Conservation (phyloP, 2,113 vertebrate genomes). For the Halichoeres trimaculatus region DNA sequence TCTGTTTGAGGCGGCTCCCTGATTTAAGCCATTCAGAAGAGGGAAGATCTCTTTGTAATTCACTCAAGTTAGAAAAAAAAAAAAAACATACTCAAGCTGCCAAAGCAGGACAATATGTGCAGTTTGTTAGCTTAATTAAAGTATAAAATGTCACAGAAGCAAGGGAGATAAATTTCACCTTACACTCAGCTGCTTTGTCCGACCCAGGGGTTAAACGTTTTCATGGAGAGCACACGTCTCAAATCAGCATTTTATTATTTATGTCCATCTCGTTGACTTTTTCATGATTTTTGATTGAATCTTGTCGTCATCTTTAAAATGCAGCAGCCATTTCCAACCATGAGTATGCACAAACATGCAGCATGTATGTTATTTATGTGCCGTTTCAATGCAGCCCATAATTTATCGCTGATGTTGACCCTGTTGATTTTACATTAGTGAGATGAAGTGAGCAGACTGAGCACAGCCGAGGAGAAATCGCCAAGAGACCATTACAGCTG, state of each 20-base stretch:
- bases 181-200: background rate
- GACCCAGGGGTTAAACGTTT: background rate
- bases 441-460: slow-evolving; percentile 4
- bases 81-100: slow-evolving; percentile 17
- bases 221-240: background rate
- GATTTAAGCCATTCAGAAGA: slow-evolving; percentile 51
- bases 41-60: slow-evolving; percentile 59
- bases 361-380: slow-evolving; percentile 58
- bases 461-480: background rate
- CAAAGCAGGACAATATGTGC: slow-evolving; percentile 4
- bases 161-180: slow-evolving; percentile 25
- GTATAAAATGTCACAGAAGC: slow-evolving; percentile 30
- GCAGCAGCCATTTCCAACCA: background rate
- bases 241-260: background rate
- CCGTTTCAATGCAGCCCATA: slow-evolving; percentile 52
- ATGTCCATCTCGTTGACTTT: background rate
- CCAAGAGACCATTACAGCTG: background rate
- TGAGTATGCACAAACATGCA: background rate
- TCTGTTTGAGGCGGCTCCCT: slow-evolving; percentile 67
- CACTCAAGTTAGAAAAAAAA: slow-evolving; percentile 48
- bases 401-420: slow-evolving; percentile 51
- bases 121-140: slow-evolving; percentile 54
- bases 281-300: slow-evolving; percentile 15
- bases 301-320: slow-evolving; percentile 28
- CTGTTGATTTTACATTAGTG: slow-evolving; percentile 46